Conservation (phyloP, 2,797 vertebrate genomes). For the Ammospiza maritima region DNA sequence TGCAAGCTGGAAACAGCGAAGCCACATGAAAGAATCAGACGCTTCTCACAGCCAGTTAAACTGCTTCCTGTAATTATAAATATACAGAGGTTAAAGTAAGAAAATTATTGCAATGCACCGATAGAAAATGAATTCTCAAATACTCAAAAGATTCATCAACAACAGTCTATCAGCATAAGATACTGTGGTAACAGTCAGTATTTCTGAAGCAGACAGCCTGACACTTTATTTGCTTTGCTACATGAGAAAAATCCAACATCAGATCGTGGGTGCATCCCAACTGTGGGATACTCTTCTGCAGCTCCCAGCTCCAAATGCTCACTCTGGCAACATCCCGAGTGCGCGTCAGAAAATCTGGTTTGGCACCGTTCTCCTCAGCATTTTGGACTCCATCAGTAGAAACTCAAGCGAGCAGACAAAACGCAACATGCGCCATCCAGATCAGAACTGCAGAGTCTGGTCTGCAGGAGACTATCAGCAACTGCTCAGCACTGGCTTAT, state of each 20-base stretch:
- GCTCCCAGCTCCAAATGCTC: slow-evolving; percentile 1
- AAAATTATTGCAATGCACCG: slow-evolving; percentile 11
- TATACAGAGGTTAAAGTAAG: slow-evolving; percentile 18
- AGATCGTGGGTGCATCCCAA: neutral
- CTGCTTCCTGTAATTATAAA: slow-evolving; percentile 26
- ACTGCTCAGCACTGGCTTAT: neutral
- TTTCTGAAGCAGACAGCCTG: neutral
- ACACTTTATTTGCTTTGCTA: neutral
- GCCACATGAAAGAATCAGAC: slow-evolving; percentile 9
- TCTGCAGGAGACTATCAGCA: neutral
- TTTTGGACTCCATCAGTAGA: slow-evolving; percentile 26
- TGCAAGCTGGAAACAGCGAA: slow-evolving; percentile 3
- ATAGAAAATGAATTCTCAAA: slow-evolving; percentile 11
- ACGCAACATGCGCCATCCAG: neutral
- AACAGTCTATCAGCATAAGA: neutral
- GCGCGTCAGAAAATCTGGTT: neutral
- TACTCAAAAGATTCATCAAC: neutral
- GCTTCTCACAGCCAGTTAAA: slow-evolving; percentile 4
- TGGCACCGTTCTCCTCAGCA: neutral
- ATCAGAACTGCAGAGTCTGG: neutral
- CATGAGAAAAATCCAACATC: neutral
- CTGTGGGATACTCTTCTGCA: neutral
- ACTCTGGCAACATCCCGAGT: slow-evolving; percentile 8
- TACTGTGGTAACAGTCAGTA: neutral
- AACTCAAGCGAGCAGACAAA: neutral